Evolutionary conservation across 2,797 vertebrate species (phyloP).

Genomic region (Gymnoscopelus microlampas): DNA sequence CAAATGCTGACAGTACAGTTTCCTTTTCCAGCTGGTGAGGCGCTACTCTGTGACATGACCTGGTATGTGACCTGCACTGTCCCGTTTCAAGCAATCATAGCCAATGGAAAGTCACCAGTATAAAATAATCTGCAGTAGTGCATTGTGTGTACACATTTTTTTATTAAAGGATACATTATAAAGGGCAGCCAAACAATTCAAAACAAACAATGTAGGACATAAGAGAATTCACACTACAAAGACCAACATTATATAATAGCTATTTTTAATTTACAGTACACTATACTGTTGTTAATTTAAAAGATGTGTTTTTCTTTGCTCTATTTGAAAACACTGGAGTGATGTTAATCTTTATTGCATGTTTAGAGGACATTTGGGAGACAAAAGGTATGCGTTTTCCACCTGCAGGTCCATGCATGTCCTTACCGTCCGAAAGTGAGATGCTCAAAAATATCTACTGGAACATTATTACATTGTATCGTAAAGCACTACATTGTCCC

Average conservation of each 20-base stretch:
- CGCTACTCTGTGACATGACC: conserved; percentile 44
- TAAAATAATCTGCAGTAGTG: not conserved
- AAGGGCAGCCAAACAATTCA: not conserved
- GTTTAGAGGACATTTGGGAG: no score
- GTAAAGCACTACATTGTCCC: conserved; percentile 19
- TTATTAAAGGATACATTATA: no score
- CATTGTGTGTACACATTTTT: not conserved
- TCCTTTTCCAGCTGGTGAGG: conserved; percentile 59
- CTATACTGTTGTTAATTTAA: no score
- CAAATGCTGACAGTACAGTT: conserved; percentile 17
- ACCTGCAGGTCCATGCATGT: not conserved
- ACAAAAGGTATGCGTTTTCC: not conserved
- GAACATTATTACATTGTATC: conserved; percentile 34
- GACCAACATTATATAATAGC: not conserved
- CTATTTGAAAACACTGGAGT: no score
- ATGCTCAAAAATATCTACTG: conserved; percentile 26
- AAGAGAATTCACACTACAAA: not conserved
- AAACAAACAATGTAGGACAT: not conserved
- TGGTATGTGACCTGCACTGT: conserved; percentile 36
- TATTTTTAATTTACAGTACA: no score
- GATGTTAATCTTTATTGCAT: no score
- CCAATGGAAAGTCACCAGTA: not conserved
- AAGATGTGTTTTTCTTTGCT: no score
- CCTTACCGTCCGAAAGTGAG: no score
- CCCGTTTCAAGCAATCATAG: conserved; percentile 10